phyloP scores from a whole-genome alignment of 2,888 invertebrate species.

The Diloba caeruleocephala region DNA sequence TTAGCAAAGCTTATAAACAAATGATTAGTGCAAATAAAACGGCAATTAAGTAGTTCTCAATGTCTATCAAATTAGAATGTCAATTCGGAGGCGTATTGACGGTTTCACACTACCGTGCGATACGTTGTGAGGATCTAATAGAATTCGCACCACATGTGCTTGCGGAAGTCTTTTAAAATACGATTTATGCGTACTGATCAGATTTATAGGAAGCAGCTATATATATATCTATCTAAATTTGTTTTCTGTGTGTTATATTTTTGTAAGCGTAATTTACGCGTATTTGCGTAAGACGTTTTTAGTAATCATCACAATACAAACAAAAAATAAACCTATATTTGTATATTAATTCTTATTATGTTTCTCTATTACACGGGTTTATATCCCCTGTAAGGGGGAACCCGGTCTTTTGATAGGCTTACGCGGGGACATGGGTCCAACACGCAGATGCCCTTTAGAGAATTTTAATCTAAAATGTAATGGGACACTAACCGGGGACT shows the following conservation, averaged over 20 bases:
- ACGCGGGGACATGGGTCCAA: no score
- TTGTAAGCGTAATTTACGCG: conserved; percentile 1
- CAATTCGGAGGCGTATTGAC: conserved; percentile 32
- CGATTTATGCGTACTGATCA: conserved; percentile 11
- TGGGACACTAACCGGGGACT: no score
- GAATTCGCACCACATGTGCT: conserved; percentile 15
- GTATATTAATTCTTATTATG: no score
- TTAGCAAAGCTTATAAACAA: conserved; percentile 31
- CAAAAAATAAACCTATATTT: no score
- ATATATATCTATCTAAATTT: no score
- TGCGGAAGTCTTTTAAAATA: conserved; percentile 18
- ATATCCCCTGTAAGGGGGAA: no score
- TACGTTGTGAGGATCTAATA: conserved; percentile 7
- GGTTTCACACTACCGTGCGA: conserved; percentile 31
- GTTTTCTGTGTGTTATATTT: conserved; percentile 7
- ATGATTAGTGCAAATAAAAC: conserved; percentile 26
- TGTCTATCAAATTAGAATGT: conserved; percentile 45
- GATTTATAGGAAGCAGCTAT: conserved; percentile 1
- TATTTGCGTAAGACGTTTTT: no score
- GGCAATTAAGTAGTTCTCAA: conserved; percentile 31
- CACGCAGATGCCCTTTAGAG: no score
- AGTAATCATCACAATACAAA: no score
- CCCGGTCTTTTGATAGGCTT: no score
- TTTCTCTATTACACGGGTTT: no score
- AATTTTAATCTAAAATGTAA: no score